phyloP scores from a whole-genome alignment of 2,113 vertebrate genomes.

The Microtus richardsoni region DNA sequence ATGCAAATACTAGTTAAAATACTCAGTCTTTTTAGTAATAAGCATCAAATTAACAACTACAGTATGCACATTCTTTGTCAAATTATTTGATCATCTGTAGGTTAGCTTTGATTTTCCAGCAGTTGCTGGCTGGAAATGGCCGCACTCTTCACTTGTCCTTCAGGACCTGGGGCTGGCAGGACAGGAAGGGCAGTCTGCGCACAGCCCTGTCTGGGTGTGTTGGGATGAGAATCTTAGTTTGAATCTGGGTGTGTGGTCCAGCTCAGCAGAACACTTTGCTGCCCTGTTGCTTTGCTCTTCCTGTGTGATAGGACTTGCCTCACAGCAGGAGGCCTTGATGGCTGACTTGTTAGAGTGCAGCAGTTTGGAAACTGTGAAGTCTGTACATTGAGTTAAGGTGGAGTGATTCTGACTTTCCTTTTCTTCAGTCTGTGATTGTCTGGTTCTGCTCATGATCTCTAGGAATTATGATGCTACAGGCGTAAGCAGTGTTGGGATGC shows the following conservation, averaged over 20 bases:
- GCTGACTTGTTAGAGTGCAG: neutral
- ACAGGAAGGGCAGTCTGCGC: neutral
- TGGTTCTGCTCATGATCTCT: neutral
- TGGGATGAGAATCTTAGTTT: neutral
- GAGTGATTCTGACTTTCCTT: neutral
- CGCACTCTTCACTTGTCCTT: neutral
- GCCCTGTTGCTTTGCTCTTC: neutral
- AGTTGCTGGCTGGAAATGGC: neutral
- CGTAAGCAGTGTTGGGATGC: no score
- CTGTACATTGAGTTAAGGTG: neutral
- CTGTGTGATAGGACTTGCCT: neutral
- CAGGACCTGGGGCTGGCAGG: neutral
- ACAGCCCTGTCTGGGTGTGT: neutral
- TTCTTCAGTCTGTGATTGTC: neutral
- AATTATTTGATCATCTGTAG: neutral
- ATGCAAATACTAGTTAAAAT: constrained; percentile 13
- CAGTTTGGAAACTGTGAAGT: constrained; percentile 12
- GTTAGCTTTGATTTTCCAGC: neutral
- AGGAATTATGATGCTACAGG: neutral
- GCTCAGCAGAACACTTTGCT: neutral
- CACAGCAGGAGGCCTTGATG: neutral
- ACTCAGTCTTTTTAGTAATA: constrained; percentile 30
- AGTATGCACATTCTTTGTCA: neutral
- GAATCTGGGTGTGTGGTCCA: neutral
- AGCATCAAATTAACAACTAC: neutral